Conservation (phyloP, 2,888 invertebrate genomes). For the Alviniconcha strummeri region DNA sequence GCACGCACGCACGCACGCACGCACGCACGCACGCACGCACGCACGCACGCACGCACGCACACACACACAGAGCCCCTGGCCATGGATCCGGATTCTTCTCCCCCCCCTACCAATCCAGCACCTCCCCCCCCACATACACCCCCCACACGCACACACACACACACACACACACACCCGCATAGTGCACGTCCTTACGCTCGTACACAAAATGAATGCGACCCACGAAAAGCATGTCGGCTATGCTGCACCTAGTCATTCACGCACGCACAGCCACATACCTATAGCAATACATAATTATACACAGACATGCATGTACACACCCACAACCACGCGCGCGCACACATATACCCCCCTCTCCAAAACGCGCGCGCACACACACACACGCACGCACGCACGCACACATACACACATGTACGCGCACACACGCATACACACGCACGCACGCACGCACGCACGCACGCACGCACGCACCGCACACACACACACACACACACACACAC, state of each 20-base stretch:
- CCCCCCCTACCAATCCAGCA: background rate
- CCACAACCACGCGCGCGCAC: background rate
- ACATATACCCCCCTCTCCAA: background rate
- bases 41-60: background rate
- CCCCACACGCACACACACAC: background rate
- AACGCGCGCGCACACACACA: no score
- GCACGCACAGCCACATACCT: no score
- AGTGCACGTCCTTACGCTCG: no score
- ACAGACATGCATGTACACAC: background rate
- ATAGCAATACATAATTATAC: background rate
- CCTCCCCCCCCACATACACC: background rate
- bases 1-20: background rate
- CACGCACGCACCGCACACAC: background rate
- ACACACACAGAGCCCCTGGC: background rate
- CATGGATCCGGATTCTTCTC: no score
- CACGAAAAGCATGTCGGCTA: no score
- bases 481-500: constrained; percentile 17
- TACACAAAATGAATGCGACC: no score
- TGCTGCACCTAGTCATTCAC: no score
- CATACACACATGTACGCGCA: background rate
- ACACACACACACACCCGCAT: background rate
- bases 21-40: background rate
- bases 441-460: background rate
- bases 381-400: background rate
- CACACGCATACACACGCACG: background rate